Percentiles rank a stretch among this genome's conserved stretches.
phyloP scores from a whole-genome alignment of 2,113 vertebrate genomes.

The Sander vitreus region DNA sequence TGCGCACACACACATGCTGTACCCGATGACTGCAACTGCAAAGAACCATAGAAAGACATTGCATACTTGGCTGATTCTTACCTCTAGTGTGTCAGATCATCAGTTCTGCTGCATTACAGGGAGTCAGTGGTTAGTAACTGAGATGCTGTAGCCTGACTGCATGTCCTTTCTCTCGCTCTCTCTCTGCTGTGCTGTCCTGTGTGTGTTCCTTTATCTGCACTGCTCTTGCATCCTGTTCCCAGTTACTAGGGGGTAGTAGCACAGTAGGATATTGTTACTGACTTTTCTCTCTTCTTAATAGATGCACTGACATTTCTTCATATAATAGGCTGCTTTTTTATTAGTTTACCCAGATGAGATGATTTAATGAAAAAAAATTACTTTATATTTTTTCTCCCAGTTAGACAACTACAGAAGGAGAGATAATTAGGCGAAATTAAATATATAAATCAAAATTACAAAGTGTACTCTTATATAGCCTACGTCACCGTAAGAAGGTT shows the following conservation, averaged over 20 bases:
- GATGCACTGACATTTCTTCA: not conserved
- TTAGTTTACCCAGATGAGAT: not conserved
- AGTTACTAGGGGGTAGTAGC: conserved; percentile 28
- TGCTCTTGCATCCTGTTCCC: conserved; percentile 46
- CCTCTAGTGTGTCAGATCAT: conserved; percentile 43
- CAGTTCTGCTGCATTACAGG: conserved; percentile 54
- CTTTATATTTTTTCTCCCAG: not conserved
- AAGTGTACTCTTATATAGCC: not conserved
- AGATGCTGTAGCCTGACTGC: conserved; percentile 39
- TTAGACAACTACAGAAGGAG: not conserved
- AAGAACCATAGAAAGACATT: conserved; percentile 13
- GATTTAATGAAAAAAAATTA: not conserved
- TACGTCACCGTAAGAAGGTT: not conserved
- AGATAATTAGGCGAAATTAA: not conserved
- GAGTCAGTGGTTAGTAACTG: conserved; percentile 40
- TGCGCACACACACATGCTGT: not conserved
- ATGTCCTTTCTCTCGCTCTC: conserved; percentile 22
- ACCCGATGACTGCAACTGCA: not conserved
- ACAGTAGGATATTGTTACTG: not conserved
- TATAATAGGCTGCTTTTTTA: conserved; percentile 6
- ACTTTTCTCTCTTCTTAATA: not conserved
- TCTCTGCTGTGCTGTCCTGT: conserved; percentile 41
- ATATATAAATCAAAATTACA: not conserved
- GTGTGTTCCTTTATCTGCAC: conserved; percentile 58
- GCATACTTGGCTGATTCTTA: conserved; percentile 41